Percentiles rank a stretch among this genome's conserved stretches.
Conservation (phyloP, 2,113 vertebrate genomes). For the Agelaius tricolor region DNA sequence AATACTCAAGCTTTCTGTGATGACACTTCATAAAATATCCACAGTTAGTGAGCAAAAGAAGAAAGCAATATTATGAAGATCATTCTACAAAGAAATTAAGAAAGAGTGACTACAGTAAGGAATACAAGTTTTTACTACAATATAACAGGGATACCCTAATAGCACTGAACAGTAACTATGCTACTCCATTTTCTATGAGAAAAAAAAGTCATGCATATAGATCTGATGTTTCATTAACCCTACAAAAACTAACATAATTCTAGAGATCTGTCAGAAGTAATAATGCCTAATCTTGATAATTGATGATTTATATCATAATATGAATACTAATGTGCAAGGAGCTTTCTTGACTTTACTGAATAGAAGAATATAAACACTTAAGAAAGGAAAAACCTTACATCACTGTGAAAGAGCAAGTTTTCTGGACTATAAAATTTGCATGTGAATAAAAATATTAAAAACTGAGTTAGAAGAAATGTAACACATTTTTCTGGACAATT, state of each 20-base stretch:
- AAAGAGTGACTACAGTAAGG: not conserved
- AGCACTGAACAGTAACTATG: not conserved
- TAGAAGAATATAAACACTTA: not conserved
- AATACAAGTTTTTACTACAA: not conserved
- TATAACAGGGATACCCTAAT: not conserved
- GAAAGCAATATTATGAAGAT: not conserved
- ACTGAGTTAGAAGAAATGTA: not conserved
- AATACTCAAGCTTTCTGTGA: not conserved
- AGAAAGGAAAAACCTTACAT: not conserved
- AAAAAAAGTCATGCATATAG: not conserved
- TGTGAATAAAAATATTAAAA: not conserved
- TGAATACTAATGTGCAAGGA: not conserved
- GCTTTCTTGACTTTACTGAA: not conserved
- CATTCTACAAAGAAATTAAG: not conserved
- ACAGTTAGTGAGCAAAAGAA: not conserved
- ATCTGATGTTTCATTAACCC: not conserved
- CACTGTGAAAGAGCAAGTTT: not conserved
- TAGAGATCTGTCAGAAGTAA: not conserved
- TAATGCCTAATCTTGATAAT: not conserved
- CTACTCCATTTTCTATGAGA: not conserved
- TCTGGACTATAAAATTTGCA: not conserved
- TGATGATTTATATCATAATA: not conserved
- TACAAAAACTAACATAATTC: not conserved
- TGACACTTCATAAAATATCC: not conserved
- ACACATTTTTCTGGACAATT: not conserved